These are phyloP conservation scores for Limanda limanda DNA, from an alignment of 2,113 vertebrate species.

Conservation along the genomic window DNA sequence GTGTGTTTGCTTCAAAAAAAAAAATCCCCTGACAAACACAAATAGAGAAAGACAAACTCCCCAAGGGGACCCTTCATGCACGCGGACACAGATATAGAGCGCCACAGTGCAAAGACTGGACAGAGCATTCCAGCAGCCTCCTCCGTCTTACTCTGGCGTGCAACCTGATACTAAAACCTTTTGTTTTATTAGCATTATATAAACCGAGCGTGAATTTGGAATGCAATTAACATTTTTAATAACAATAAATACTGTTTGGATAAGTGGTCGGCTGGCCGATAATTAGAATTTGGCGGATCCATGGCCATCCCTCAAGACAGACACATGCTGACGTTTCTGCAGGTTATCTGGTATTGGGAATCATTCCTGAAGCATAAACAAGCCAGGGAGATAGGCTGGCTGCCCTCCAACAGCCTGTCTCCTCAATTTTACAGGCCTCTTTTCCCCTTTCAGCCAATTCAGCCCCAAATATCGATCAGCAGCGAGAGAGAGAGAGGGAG, in stretches of 20 bases:
- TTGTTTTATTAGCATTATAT: constrained; percentile 22
- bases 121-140: constrained; percentile 42
- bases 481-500: constrained; percentile 15
- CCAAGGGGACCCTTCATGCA: constrained; percentile 40
- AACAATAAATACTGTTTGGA: constrained; percentile 69
- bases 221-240: constrained; percentile 72
- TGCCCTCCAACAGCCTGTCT: constrained; percentile 75
- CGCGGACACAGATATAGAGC: constrained; percentile 1
- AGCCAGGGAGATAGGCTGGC: constrained; percentile 77
- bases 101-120: constrained; percentile 2
- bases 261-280: constrained; percentile 67
- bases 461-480: constrained; percentile 80
- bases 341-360: constrained; percentile 80
- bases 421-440: constrained; percentile 77
- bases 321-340: constrained; percentile 78
- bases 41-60: constrained; percentile 74
- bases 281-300: constrained; percentile 74
- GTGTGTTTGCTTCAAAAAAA: constrained; percentile 73
- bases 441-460: constrained; percentile 81
- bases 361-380: constrained; percentile 82
- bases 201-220: constrained; percentile 28
- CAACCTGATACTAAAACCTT: constrained; percentile 25
- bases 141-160: constrained; percentile 13
- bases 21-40: constrained; percentile 78
- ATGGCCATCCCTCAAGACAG: constrained; percentile 75